These are phyloP conservation scores for Volucella bombylans DNA, from an alignment of 2,888 invertebrate species.

Conservation along the genomic window DNA sequence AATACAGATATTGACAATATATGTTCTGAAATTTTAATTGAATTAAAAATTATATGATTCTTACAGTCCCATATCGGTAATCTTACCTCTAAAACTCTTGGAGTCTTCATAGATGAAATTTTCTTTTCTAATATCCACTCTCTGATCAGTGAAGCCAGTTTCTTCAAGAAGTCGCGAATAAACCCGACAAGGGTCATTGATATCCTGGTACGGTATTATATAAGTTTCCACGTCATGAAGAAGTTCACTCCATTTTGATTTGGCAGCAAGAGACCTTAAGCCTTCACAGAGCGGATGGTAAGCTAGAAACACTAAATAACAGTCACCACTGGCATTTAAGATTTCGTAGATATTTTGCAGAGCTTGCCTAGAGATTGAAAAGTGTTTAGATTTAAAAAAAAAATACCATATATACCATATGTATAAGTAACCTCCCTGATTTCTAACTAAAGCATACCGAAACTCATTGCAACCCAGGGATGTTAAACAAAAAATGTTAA, in stretches of 20 bases:
- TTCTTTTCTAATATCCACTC: conserved; percentile 85
- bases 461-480: conserved; percentile 75
- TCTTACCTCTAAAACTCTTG: conserved; percentile 84
- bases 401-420: no score
- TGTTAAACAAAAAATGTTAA: no score
- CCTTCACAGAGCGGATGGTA: conserved; percentile 87
- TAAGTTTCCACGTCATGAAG: conserved; percentile 86
- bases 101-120: conserved; percentile 85
- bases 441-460: no score
- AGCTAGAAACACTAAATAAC: conserved; percentile 87
- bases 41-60: neutral
- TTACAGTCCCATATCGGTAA: no score
- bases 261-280: conserved; percentile 85
- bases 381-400: no score
- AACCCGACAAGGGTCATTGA: conserved; percentile 83
- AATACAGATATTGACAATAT: conserved; percentile 88
- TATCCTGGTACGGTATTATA: conserved; percentile 88
- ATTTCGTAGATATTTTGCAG: conserved; percentile 86
- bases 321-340: conserved; percentile 86
- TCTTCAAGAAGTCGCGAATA: conserved; percentile 83
- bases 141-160: conserved; percentile 85
- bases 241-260: conserved; percentile 85
- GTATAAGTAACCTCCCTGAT: no score
- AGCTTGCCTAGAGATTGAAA: conserved; percentile 83
- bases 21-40: conserved; percentile 83